Base-by-base conservation (phyloP, 1,140 invertebrate genomes). In the Magallana ariakensis region DNA sequence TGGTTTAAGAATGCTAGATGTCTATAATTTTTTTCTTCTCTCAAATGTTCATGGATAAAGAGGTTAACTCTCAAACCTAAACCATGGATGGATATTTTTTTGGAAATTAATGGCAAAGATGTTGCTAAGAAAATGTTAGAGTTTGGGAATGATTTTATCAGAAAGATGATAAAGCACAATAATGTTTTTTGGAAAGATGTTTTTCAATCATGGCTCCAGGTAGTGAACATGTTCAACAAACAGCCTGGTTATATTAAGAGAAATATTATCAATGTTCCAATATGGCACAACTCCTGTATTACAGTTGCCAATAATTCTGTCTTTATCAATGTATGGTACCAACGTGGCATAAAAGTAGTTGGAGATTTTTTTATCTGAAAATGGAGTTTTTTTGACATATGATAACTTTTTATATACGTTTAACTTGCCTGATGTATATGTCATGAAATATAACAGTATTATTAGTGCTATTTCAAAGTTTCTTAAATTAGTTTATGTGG, bases 21-120 rank as follows among this genome's bases (percentile, higher is more conserved):
- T 85, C 7, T 6, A n/a, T 7, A 13, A 15, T n/a, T 66, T 83
- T 66, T 70, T 15, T 81, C 82, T 85, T 85, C n/a, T 54, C 19
- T n/a, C n/a, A n/a, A n/a, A n/a, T n/a, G n/a, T n/a, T 80, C 75
- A n/a, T 88, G 84, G 83, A 85, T 88, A 70, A 85, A 53, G 62
- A 84, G 56, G 54, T 55, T 87, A 56, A 46, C 54, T 26, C 22
- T 60, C 11, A 56, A 33, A 54, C 13, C 55, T 10, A 46, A 57
- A n/a, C 75, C 46, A 56, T 84, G 86, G 82, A 16, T 60, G 57
- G 57, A 75, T 46, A 26, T 87, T 19, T 16, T 87, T 75, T 66
- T 55, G 46, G 81, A 13, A 4, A 57, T 70, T 6, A 57, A 82
- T 15, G 80, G 56, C 80, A 81, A 62, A 33, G 66, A 75, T 33